Base-by-base conservation (phyloP, 2,797 vertebrate species). In the Bovichtus variegatus region DNA sequence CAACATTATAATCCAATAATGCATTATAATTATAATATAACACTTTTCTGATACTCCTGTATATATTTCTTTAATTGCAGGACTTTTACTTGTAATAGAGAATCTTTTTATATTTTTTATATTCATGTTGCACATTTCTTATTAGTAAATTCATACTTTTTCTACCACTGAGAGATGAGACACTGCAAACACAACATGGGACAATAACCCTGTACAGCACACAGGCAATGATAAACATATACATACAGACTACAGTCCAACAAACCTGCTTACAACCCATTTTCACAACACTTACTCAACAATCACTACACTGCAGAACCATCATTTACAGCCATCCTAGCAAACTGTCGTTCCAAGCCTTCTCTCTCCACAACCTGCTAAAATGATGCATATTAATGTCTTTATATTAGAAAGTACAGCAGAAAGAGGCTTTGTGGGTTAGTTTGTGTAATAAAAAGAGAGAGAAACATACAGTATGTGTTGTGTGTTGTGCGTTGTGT, bases 321-420 rank as follows among this genome's bases (percentile, higher is more conserved):
- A 27, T 27, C 27, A 27, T 27, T 27, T 27, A 27, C 27, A 27
- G 27, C 27, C 5, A 27, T 27, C 27, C n/a, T n/a, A n/a, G n/a
- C n/a, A 27, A 47, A 43, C 43, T 53, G 12, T 29, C 44, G 21
- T 25, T 46, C 2, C 12, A 18, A 31, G 16, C 29, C 12, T 41
- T 60, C 23, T 72, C 15, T n/a, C 25, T 49, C 71, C 31, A 49
- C 23, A 69, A 19, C 27, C 53, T 38, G 36, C 18, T 29, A 40
- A 70, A 80, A 76, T 53, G 80, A 71, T 60, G 25, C 19, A 18
- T 16, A 36, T 49, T 57, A 40, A 58, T 11, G 36, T 27, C 18
- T 71, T 75, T 66, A 70, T 71, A 74, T 71, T 63, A 61, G 16
- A 69, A 60, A 46, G 43, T 54, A 18, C 13, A 31, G 7, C 4